Percentiles rank a stretch among this genome's conserved stretches.
Conservation (phyloP, 2,797 vertebrate genomes). For the Delichon dasypus region DNA sequence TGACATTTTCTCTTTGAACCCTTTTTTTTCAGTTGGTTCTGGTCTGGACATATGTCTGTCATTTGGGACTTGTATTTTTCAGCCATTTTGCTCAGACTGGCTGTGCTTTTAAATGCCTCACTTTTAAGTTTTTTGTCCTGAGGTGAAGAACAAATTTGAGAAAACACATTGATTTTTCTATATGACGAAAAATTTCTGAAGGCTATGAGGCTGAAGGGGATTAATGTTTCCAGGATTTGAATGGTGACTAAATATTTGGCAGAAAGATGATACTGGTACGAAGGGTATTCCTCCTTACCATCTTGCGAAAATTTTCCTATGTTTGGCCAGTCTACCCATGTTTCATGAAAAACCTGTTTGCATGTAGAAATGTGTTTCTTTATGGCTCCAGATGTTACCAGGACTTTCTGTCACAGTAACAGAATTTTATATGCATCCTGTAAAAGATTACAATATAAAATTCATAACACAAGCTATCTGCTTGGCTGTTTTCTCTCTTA, state of each 20-base stretch:
- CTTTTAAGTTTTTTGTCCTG: background rate
- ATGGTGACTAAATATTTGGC: background rate
- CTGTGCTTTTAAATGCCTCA: background rate
- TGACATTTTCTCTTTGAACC: constrained; percentile 39
- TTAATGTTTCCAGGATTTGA: background rate
- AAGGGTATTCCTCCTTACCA: background rate
- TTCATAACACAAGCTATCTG: background rate
- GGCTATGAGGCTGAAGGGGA: background rate
- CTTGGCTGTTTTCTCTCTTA: background rate
- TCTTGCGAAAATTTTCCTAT: background rate
- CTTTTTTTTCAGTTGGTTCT: background rate
- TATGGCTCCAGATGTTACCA: background rate
- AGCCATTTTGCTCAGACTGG: background rate
- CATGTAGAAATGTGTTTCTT: background rate
- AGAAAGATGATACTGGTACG: background rate
- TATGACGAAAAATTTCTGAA: background rate
- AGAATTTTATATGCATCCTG: background rate
- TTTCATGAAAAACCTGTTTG: background rate
- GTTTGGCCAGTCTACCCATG: background rate
- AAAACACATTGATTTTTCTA: constrained; percentile 22
- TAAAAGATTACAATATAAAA: background rate
- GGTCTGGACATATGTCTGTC: background rate
- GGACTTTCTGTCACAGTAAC: background rate
- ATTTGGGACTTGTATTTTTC: background rate
- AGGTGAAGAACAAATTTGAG: background rate